Base-by-base conservation (phyloP, 2,113 vertebrate genomes). In the Pachycephala philippinensis region DNA sequence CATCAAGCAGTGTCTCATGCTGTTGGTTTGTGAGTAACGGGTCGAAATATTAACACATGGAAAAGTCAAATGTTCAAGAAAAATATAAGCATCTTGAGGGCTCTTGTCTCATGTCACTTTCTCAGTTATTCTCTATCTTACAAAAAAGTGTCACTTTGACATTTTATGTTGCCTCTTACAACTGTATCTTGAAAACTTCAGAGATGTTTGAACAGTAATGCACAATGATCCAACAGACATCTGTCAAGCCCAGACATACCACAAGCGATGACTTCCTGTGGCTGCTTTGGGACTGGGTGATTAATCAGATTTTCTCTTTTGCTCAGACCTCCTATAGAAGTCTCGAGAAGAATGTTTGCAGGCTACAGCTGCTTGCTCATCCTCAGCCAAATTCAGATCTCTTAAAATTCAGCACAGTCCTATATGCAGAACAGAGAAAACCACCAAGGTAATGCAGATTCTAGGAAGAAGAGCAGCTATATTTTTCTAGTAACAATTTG, bases 241-340 rank as follows among this genome's bases (percentile, higher is more conserved):
- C 91, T 95, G 65, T 89, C 83, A 93, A 84, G 64, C 26, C 31
- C 66, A 91, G 61, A 45, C 37, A 39, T 16, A 89, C 16, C 54
- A 92, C 68, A 87, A 90, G 37, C 54, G 83, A 52, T 37, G 59
- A 79, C 66, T 76, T 94, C 53, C 37, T 69, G 31, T 53, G 50
- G 70, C 59, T 92, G 49, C 15, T 74, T 71, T 75, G 70, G 59
- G 76, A 87, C 42, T 66, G 31, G 15, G 37, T 61, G 63, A 85
- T 90, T 91, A 86, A 95, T 94, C 72, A 80, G 40, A 60, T 65
- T 71, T 44, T 96, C 90, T 84, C 69, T 85, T 97, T 82, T 63
- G 24, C 57, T 85, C 57, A 85, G 87, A 80, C 82, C 75, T 95
- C 59, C 75, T 33, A 63, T 39, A 74, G 81, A 93, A 84, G 64